Base-by-base conservation (phyloP, 1,140 invertebrate genomes). In the Drosophila neocordata region DNA sequence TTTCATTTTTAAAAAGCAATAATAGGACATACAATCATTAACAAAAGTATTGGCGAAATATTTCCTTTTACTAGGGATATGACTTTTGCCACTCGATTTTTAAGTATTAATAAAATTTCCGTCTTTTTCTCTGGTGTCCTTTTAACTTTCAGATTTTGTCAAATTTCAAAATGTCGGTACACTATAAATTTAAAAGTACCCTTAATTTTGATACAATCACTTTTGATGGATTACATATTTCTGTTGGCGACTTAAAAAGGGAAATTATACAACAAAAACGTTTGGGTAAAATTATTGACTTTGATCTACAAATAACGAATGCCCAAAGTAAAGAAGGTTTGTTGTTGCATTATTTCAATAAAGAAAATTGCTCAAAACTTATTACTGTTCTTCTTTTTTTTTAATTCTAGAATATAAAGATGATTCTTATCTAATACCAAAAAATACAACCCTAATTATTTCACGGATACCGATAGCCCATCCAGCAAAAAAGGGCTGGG, bases 111-210 rank as follows among this genome's bases (percentile, higher is more conserved):
- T 35, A 12, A 1, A 6, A 3, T 4, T 31, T 31, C 7, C 34
- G 8, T 20, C 2, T 38, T 38, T 38, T 13, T 48, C 4, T 4
- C 13, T 24, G 22, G 15, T 6, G 9, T 48, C 3, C 1, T 48
- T 48, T 41, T 44, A 5, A 7, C 2, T 44, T 48, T 11, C 20
- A 48, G 41, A 48, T 20, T 9, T 48, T 1, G 8, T 20, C 11
- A 48, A 48, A 20, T 2, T 48, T 48, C 8, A 74, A 53, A 34
- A 98, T 98, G 96, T 99, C 97, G 82, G 97, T 99, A 66, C 98
- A 99, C 93, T 99, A 99, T 93, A 99, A 99, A 93, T 99, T 99
- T 91, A 99, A 99, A 93, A 98, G 97, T 82, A 96, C 97, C 56
- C 94, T 98, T 79, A 96, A 98, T 90, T 98, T 96, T 93, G 97